These are phyloP conservation scores for Chunga burmeisteri DNA, from an alignment of 2,113 vertebrate genomes.

Conservation along the genomic window DNA sequence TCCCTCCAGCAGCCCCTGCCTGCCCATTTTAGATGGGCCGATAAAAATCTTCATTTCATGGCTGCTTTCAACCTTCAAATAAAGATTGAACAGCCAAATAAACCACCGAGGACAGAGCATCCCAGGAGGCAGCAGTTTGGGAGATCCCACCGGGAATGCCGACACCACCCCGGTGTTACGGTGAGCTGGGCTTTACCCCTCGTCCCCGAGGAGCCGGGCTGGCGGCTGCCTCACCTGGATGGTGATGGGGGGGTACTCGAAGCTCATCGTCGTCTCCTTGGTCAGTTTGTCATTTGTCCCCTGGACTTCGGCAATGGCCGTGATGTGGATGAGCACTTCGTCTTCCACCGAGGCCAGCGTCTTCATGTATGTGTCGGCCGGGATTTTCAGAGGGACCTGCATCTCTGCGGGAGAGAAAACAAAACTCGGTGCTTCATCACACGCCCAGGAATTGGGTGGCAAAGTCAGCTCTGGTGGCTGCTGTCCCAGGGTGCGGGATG, in stretches of 20 bases:
- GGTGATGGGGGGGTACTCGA: constrained; percentile 58
- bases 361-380: background rate
- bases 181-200: background rate
- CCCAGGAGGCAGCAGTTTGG: background rate
- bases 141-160: background rate
- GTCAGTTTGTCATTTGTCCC: constrained; percentile 21
- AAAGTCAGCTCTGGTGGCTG: background rate
- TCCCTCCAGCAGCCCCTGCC: background rate
- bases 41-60: background rate
- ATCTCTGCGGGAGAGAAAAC: constrained; percentile 10
- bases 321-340: constrained; percentile 43
- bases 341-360: background rate
- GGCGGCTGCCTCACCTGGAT: constrained; percentile 58
- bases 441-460: fast-evolving
- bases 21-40: background rate
- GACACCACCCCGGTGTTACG: background rate
- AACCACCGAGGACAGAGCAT: background rate
- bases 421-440: background rate
- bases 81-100: background rate
- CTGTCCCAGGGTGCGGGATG: background rate
- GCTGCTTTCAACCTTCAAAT: background rate
- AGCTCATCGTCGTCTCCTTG: background rate
- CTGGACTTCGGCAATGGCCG: constrained; percentile 11
- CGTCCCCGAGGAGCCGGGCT: fast-evolving
- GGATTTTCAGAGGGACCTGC: constrained; percentile 47